Base-by-base conservation (phyloP, 2,113 vertebrate genomes). In the Erythrolamprus reginae region DNA sequence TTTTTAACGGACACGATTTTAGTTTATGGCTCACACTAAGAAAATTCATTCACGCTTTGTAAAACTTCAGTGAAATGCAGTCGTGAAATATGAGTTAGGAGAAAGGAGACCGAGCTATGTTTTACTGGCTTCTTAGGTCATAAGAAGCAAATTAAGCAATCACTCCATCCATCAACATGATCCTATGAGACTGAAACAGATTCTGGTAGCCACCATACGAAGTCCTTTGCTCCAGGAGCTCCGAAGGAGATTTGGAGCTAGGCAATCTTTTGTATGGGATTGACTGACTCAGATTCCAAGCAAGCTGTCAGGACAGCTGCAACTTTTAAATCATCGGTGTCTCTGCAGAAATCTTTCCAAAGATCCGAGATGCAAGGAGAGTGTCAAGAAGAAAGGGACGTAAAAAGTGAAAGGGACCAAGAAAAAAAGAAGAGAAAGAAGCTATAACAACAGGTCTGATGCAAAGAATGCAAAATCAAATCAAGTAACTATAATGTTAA, bases 1-100 rank as follows among this genome's bases (percentile, higher is more conserved):
- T 51, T 48, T 61, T 96, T 95, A 96, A 91, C 95, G 95, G 96
- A 42, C 17, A 90, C 92, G 92, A 95, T 95, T 96, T 93, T 94
- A 92, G 95, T 96, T 96, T 96, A 95, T 96, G 89, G 55, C 88
- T 94, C 55, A 51, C 52, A 92, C 91, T 95, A 88, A 91, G 92
- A 88, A 92, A 96, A 94, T 96, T 95, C 96, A 88, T 93, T 95
- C 92, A 82, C 53, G 48, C 93, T 89, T 91, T 89, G 90, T 92
- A 95, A 96, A 95, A 84, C 91, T 95, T 92, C 92, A 94, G 90
- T 94, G 93, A 96, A 96, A 94, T 47, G 88, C 2, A 77, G 86
- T 90, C 86, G 87, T 19, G 84, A 96, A 96, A 95, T 92, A 95
- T 51, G 94, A 95, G 91, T 94, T 95, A 95, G 90, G 65, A 94